Evolutionary conservation across 2,113 vertebrate species (phyloP), one percentile per base, ranked within the genome.

Genomic region (Cyrtonyx montezumae): DNA sequence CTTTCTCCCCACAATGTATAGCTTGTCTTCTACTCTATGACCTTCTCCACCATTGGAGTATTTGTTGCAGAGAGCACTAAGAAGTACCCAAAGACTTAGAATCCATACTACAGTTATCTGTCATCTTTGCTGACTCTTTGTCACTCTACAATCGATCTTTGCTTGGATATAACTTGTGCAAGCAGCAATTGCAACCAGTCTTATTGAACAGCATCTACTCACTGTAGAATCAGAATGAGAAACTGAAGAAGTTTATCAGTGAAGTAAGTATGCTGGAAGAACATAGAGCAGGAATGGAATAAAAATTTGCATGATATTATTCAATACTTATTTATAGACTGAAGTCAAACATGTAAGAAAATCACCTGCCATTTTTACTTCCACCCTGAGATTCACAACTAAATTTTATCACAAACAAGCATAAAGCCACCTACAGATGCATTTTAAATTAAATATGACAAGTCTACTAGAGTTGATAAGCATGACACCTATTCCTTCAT

Each of bases 91-190:
- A 40, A 53, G 36, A 48, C 74, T 84, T 78, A 79, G 62, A 94
- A 91, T 49, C 53, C 78, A 88, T 79, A 30, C 30, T 81, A 30
- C 17, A 68, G 58, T 79, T 76, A 81, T 66, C 70, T 91, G 81
- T 87, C 78, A 81, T 46, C 16, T 84, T 58, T 81, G 58, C 28
- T 75, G 58, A 43, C 36, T 67, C 79, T 66, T 84, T 87, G 68
- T 83, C 59, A 77, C 71, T 81, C 63, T 22, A 92, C 86, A 95
- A 84, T 88, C 56, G 55, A 13, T 63, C 36, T 86, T 25, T 74
- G 34, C 32, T 42, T 91, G 51, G 34, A 55, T 82, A 30, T 22
- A 74, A 63, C n/a, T 62, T 18, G 3, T 30, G 21, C 36, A 70
- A 91, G 49, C n/a, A 78, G 62, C 76, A 83, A 46, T 88, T 73